A percentile compares a stretch with the other conserved stretches of the same genome.
These are phyloP conservation scores for Ophion obscuratus DNA, from an alignment of 2,888 invertebrate species.

Conservation along the genomic window DNA sequence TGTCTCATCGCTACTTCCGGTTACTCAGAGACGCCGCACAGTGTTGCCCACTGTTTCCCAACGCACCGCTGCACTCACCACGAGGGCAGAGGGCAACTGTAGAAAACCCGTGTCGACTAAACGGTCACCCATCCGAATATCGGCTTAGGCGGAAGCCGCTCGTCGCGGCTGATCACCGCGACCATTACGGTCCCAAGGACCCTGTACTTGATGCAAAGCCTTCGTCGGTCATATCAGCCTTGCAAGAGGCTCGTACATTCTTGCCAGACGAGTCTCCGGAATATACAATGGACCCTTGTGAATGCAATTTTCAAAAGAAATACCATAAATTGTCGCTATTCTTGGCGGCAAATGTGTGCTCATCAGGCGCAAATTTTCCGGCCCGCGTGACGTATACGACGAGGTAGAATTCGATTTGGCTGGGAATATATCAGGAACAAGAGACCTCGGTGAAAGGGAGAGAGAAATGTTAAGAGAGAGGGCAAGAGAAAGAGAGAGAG, in stretches of 20 bases:
- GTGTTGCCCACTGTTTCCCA: background rate
- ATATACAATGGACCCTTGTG: background rate
- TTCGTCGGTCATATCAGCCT: too few species aligned
- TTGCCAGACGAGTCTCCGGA: too few species aligned
- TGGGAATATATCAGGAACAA: constrained; percentile 33
- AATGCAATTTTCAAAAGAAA: background rate
- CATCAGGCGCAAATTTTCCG: constrained; percentile 13
- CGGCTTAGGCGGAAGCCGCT: too few species aligned
- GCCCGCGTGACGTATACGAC: constrained; percentile 2
- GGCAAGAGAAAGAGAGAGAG: background rate
- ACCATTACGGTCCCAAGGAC: background rate
- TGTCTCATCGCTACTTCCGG: too few species aligned
- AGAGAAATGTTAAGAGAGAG: constrained; percentile 12
- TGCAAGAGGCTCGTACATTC: too few species aligned
- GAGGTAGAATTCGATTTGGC: constrained; percentile 41
- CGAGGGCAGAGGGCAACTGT: background rate
- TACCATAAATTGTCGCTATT: constrained; percentile 17
- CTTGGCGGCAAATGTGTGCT: constrained; percentile 14
- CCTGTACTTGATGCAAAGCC: background rate
- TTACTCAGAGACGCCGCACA: too few species aligned
- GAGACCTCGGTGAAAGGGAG: constrained; percentile 30
- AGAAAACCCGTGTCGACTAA: background rate
- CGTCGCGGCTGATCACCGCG: too few species aligned
- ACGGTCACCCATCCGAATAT: too few species aligned
- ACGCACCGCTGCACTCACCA: background rate